Conservation (phyloP, 2,888 invertebrate species). For the Ischnus inquisitorius region DNA sequence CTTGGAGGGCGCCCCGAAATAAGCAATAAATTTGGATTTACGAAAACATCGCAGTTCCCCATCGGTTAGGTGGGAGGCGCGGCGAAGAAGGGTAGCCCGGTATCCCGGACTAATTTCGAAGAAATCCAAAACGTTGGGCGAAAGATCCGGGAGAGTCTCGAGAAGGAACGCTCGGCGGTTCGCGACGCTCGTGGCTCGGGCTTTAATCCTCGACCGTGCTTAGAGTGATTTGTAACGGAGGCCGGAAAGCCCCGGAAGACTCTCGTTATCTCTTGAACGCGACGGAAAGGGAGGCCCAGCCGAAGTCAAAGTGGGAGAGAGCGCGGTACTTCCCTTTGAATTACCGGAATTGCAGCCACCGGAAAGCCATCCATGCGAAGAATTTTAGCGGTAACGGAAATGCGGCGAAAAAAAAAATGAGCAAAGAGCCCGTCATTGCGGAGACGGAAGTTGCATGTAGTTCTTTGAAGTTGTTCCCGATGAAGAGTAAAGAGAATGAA, state of each 20-base stretch:
- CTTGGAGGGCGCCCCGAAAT: constrained; percentile 55
- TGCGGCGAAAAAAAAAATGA: background rate
- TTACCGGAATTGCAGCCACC: constrained; percentile 11
- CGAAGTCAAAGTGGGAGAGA: constrained; percentile 20
- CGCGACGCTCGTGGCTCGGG: constrained; percentile 30
- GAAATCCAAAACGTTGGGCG: constrained; percentile 55
- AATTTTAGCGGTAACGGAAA: background rate
- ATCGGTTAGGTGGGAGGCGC: background rate
- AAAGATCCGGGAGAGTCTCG: constrained; percentile 58
- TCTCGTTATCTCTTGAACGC: constrained; percentile 74
- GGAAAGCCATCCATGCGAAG: constrained; percentile 8
- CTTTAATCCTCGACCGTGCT: constrained; percentile 76
- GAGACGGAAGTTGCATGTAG: background rate
- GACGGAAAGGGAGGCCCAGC: background rate
- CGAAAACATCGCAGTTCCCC: constrained; percentile 65
- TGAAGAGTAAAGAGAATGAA: background rate
- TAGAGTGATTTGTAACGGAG: constrained; percentile 79
- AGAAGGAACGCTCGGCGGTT: constrained; percentile 34
- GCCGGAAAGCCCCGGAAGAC: constrained; percentile 73
- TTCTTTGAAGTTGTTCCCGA: background rate
- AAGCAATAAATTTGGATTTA: constrained; percentile 75
- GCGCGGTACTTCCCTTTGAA: constrained; percentile 40
- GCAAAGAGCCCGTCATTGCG: background rate
- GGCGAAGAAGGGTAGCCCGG: background rate
- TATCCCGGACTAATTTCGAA: constrained; percentile 55